Conservation (phyloP, 2,113 vertebrate species). For the Gobius niger region DNA sequence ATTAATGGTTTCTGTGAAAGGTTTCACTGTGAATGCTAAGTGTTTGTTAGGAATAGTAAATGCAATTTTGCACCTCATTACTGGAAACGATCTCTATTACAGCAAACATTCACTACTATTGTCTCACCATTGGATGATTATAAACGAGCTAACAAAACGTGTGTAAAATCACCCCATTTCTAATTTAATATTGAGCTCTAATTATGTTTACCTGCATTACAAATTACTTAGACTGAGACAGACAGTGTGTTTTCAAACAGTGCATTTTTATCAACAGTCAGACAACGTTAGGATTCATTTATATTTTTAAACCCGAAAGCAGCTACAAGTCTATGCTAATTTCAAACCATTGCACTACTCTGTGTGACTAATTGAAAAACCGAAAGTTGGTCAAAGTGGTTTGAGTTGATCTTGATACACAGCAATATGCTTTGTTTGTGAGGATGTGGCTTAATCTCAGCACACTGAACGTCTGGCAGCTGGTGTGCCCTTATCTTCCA, state of each 20-base stretch:
- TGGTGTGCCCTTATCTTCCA: constrained; percentile 72
- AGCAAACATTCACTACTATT: constrained; percentile 14
- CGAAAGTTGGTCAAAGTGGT: constrained; percentile 9
- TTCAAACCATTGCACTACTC: background rate
- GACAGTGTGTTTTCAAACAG: too few relatives aligned
- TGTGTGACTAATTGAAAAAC: constrained; percentile 1
- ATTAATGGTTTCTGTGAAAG: constrained; percentile 61
- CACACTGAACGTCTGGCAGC: constrained; percentile 63
- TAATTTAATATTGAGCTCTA: background rate
- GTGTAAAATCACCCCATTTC: constrained; percentile 11
- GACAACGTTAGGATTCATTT: too few relatives aligned
- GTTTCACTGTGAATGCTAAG: constrained; percentile 58
- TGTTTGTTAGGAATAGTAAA: constrained; percentile 66
- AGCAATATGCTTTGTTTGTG: constrained; percentile 61
- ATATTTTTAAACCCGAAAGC: background rate
- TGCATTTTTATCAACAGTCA: too few relatives aligned
- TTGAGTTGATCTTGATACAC: constrained; percentile 44
- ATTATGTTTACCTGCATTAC: background rate
- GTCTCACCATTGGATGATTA: constrained; percentile 19
- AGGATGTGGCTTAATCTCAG: constrained; percentile 43
- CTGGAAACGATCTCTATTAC: constrained; percentile 31
- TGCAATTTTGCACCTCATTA: constrained; percentile 65
- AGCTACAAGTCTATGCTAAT: background rate
- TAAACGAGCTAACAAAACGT: constrained; percentile 13
- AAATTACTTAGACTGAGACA: background rate